phyloP scores from a whole-genome alignment of 2,113 vertebrate genomes.

The Engraulis encrasicolus region DNA sequence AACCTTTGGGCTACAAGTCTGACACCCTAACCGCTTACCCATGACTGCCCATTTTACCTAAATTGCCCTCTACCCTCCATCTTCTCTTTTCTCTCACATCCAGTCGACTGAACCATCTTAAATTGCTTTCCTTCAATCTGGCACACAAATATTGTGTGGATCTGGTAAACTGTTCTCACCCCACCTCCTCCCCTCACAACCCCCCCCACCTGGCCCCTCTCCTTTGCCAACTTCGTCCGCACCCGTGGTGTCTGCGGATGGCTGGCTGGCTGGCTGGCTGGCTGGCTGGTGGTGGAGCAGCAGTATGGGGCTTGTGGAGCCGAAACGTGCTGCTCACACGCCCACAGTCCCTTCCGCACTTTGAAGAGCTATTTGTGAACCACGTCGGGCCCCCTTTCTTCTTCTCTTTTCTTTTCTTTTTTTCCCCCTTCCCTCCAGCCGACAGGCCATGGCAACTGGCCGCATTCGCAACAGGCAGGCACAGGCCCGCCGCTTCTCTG shows the following conservation, averaged over 20 bases:
- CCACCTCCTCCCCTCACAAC: background rate
- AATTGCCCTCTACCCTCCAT: too few species aligned
- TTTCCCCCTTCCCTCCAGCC: background rate
- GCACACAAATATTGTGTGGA: too few species aligned
- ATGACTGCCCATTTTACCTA: too few species aligned
- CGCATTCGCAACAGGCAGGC: background rate
- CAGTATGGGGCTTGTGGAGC: background rate
- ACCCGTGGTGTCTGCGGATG: background rate
- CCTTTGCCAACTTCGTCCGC: background rate
- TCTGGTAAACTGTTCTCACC: background rate
- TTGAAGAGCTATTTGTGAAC: slow-evolving; percentile 7
- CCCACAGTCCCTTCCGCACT: background rate
- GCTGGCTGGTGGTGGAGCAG: background rate
- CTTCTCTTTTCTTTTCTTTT: too few species aligned
- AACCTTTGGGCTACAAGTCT: too few species aligned
- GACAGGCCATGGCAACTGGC: background rate
- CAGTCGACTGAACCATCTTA: too few species aligned
- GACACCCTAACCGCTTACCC: too few species aligned
- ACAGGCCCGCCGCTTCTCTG: background rate
- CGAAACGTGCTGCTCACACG: too few species aligned
- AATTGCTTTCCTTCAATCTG: too few species aligned
- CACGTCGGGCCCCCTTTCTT: too few species aligned
- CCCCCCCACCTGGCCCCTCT: too few species aligned
- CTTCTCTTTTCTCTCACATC: too few species aligned
- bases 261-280: background rate